Evolutionary conservation across 2,888 invertebrate genomes (phyloP).

Genomic region (Danaus chrysippus): DNA sequence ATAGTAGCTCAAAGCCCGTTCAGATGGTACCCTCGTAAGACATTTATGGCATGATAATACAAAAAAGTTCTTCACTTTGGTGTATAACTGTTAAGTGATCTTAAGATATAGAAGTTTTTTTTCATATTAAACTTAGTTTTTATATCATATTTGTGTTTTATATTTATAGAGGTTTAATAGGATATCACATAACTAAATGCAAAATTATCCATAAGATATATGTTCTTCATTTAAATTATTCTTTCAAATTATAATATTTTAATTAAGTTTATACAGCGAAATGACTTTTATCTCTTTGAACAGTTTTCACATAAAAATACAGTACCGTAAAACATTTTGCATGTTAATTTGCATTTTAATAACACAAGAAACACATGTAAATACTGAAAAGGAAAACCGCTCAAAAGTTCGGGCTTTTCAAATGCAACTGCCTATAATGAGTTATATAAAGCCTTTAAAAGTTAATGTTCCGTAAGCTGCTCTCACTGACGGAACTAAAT

Average conservation of each 20-base stretch:
- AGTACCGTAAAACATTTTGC: conserved; percentile 11
- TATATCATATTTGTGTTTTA: too few relatives aligned
- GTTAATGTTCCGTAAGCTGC: conserved; percentile 41
- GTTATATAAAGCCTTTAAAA: conserved; percentile 38
- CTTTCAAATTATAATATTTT: background rate
- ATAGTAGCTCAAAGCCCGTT: too few relatives aligned
- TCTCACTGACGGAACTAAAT: conserved; percentile 17
- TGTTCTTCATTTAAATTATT: too few relatives aligned
- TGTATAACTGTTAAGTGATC: too few relatives aligned
- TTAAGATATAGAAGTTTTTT: too few relatives aligned
- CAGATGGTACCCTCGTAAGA: too few relatives aligned
- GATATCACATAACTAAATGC: too few relatives aligned
- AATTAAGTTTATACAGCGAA: background rate
- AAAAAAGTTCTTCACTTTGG: too few relatives aligned
- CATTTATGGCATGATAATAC: too few relatives aligned
- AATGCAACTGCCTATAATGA: conserved; percentile 17
- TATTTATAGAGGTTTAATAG: too few relatives aligned
- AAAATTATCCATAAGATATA: too few relatives aligned
- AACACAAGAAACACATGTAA: conserved; percentile 14
- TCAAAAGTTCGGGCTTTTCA: conserved; percentile 13
- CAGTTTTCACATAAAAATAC: conserved; percentile 11
- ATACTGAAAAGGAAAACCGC: conserved; percentile 10
- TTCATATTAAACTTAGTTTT: too few relatives aligned
- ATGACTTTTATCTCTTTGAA: background rate
- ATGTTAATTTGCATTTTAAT: conserved; percentile 20